A percentile compares a stretch with the other conserved stretches of the same genome.
Evolutionary conservation across 2,888 invertebrate species (phyloP).

Genomic region (Therioaphis trifolii): DNA sequence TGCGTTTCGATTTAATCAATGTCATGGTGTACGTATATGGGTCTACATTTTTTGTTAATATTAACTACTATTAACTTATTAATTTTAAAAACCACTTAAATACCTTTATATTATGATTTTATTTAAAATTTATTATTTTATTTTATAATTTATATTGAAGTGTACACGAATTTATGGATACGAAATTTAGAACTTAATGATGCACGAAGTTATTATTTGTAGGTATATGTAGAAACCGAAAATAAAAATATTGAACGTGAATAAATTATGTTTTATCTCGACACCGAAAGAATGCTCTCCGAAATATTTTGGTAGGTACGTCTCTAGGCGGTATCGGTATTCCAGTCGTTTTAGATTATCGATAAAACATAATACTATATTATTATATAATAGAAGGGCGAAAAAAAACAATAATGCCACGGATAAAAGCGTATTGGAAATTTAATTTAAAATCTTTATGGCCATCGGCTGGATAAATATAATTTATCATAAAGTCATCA

Average conservation of each 20-base stretch:
- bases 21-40: background rate
- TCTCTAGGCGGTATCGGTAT: slow-evolving; percentile 17
- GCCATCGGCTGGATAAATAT: background rate
- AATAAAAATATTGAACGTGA: slow-evolving; percentile 2
- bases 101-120: background rate
- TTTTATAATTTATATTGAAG: too few relatives aligned
- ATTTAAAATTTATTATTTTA: too few relatives aligned
- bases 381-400: background rate
- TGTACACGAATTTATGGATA: background rate
- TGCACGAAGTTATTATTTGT: background rate
- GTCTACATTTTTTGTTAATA: background rate
- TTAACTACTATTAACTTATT: slow-evolving; percentile 16
- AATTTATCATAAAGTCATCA: background rate
- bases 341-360: background rate
- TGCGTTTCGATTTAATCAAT: background rate
- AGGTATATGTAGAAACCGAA: background rate
- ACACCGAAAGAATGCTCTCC: slow-evolving; percentile 14
- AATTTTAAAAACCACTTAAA: background rate
- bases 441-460: slow-evolving; percentile 19
- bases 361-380: background rate
- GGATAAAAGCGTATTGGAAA: background rate
- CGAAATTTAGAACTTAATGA: background rate
- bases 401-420: background rate
- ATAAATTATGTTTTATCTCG: slow-evolving; percentile 25
- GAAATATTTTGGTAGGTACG: background rate